A percentile compares a stretch with the other conserved stretches of the same genome.
Evolutionary conservation across 2,888 invertebrate genomes (phyloP).

Genomic region (Leptinotarsa tumamoca): DNA sequence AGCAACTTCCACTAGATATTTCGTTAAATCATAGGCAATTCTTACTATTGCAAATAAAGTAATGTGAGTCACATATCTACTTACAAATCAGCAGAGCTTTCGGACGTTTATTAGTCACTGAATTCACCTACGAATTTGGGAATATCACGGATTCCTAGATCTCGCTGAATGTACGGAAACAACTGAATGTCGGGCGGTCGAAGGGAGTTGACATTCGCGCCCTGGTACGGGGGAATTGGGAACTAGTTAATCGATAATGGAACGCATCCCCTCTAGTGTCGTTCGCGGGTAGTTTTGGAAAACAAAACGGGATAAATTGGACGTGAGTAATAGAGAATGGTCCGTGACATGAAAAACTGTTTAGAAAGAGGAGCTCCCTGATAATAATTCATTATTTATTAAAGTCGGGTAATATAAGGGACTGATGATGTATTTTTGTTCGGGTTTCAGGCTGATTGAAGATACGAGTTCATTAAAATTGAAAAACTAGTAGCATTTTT

Average conservation of each 20-base stretch:
- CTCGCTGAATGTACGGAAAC: slow-evolving; percentile 43
- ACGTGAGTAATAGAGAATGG: not conserved
- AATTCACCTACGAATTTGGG: slow-evolving; percentile 27
- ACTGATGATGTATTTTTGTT: too few relatives aligned
- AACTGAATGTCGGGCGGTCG: slow-evolving; percentile 47
- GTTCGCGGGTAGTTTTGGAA: slow-evolving; percentile 28
- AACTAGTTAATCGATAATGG: slow-evolving; percentile 53
- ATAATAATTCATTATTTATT: too few relatives aligned
- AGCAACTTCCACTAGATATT: not conserved
- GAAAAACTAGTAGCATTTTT: too few relatives aligned
- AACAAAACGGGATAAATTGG: not conserved
- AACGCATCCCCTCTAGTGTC: slow-evolving; percentile 43
- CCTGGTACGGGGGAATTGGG: slow-evolving; percentile 41
- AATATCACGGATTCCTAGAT: slow-evolving; percentile 32
- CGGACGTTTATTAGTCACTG: slow-evolving; percentile 7
- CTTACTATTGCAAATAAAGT: not conserved
- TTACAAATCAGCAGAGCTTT: not conserved
- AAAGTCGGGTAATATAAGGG: too few relatives aligned
- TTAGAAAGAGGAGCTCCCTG: too few relatives aligned
- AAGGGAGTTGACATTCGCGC: slow-evolving; percentile 51
- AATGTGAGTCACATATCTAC: slow-evolving; percentile 20
- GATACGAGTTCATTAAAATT: too few relatives aligned
- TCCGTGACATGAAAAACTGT: too few relatives aligned
- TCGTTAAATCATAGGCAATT: slow-evolving; percentile 14
- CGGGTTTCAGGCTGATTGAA: too few relatives aligned